These are phyloP conservation scores for Mobula birostris DNA, from an alignment of 2,113 vertebrate genomes.

Conservation along the genomic window DNA sequence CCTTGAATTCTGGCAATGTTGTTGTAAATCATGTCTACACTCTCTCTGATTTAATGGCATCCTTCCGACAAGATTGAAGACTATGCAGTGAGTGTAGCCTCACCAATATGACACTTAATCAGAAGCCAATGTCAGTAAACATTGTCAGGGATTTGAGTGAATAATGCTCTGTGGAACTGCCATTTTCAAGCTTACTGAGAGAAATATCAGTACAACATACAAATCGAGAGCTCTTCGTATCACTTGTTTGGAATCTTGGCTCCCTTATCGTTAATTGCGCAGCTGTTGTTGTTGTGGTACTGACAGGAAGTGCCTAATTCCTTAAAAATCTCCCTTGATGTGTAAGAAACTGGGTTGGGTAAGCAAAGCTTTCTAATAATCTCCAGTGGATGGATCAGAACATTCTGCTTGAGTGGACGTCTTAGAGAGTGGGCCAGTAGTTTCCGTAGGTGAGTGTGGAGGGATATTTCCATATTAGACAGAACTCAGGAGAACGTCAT, in stretches of 20 bases:
- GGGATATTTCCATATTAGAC: too few relatives aligned
- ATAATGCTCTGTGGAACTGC: not conserved
- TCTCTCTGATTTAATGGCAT: too few relatives aligned
- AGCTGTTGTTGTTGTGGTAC: not conserved
- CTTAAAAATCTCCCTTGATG: not conserved
- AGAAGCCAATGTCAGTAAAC: too few relatives aligned
- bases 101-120: too few relatives aligned
- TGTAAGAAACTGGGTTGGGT: not conserved
- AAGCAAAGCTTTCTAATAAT: not conserved
- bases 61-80: too few relatives aligned
- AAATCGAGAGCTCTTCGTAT: not conserved
- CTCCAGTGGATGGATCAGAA: not conserved
- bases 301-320: slow-evolving; percentile 6
- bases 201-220: not conserved
- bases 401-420: not conserved
- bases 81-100: too few relatives aligned
- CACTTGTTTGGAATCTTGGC: not conserved
- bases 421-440: not conserved
- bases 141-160: too few relatives aligned
- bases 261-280: not conserved
- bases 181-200: not conserved
- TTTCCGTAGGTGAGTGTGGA: too few relatives aligned
- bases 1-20: too few relatives aligned
- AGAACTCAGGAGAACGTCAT: too few relatives aligned
- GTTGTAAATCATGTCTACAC: too few relatives aligned